phyloP scores from a whole-genome alignment of 2,888 invertebrate genomes.

The Drosophila nigritarsus region DNA sequence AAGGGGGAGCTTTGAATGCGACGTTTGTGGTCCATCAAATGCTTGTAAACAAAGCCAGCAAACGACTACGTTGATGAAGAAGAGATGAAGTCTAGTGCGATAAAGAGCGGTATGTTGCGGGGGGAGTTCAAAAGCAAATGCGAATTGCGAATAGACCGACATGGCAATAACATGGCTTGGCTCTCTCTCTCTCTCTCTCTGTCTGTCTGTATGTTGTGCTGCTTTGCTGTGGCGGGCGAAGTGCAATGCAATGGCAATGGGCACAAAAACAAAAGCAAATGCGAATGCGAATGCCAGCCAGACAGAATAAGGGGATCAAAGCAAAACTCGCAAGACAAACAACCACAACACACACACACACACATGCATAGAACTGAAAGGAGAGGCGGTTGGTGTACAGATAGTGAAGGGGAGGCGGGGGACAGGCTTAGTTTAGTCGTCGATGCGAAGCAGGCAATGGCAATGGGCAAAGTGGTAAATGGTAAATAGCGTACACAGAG shows the following conservation, averaged over 20 bases:
- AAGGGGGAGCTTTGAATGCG: conserved; percentile 56
- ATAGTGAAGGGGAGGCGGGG: neutral
- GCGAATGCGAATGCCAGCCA: conserved; percentile 55
- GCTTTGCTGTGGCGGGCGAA: conserved; percentile 69
- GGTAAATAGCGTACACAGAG: conserved; percentile 37
- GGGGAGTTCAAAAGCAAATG: neutral
- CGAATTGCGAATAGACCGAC: conserved; percentile 30
- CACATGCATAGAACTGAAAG: conserved; percentile 24
- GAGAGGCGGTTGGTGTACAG: conserved; percentile 32
- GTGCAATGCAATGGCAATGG: conserved; percentile 75
- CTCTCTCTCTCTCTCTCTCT: neutral
- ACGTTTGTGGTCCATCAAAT: conserved; percentile 80
- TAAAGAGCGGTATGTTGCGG: neutral
- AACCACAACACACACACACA: conserved; percentile 23
- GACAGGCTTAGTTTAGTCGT: conserved; percentile 30
- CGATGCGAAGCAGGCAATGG: conserved; percentile 45
- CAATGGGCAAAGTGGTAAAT: conserved; percentile 44
- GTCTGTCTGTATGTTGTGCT: conserved; percentile 16
- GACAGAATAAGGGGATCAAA: conserved; percentile 78
- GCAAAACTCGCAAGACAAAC: conserved; percentile 71
- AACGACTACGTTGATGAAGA: conserved; percentile 60
- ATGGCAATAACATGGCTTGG: conserved; percentile 45
- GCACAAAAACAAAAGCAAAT: conserved; percentile 69
- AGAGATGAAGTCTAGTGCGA: conserved; percentile 16
- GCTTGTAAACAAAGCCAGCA: conserved; percentile 78